Percentiles rank a stretch among this genome's conserved stretches.
Conservation (phyloP, 1,140 invertebrate genomes). For the Eupristina koningsbergeri region DNA sequence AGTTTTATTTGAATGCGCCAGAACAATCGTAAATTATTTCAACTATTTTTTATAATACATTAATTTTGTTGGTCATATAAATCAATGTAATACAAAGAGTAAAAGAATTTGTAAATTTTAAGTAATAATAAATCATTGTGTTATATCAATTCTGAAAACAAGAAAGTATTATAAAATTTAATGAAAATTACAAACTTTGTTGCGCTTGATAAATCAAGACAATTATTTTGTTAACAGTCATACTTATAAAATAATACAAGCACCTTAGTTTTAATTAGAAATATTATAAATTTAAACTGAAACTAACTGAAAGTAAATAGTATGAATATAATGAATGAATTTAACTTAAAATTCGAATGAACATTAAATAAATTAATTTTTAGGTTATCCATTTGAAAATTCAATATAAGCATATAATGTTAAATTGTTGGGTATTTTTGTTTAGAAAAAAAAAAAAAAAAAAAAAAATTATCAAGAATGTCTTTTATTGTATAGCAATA, state of each 20-base stretch:
- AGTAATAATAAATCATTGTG: background rate
- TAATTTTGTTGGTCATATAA: background rate
- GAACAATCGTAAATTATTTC: too few relatives aligned
- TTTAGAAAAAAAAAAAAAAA: too few relatives aligned
- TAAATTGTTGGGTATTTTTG: too few relatives aligned
- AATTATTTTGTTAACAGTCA: background rate
- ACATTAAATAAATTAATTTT: too few relatives aligned
- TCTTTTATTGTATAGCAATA: too few relatives aligned
- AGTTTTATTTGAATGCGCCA: too few relatives aligned
- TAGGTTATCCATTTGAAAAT: too few relatives aligned
- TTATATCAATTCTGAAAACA: background rate
- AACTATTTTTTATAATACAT: too few relatives aligned
- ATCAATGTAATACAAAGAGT: background rate
- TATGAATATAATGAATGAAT: background rate
- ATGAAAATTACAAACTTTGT: background rate
- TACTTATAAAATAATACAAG: background rate
- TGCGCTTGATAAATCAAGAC: background rate
- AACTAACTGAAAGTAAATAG: background rate
- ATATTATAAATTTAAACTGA: background rate
- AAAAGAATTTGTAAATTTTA: background rate
- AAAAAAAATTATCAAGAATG: too few relatives aligned
- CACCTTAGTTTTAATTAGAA: background rate
- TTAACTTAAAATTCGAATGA: too few relatives aligned
- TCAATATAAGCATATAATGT: too few relatives aligned
- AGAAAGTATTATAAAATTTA: background rate